Evolutionary conservation across 2,888 invertebrate species (phyloP), one percentile per base, ranked within the genome.

Genomic region (Pyrgus malvae): DNA sequence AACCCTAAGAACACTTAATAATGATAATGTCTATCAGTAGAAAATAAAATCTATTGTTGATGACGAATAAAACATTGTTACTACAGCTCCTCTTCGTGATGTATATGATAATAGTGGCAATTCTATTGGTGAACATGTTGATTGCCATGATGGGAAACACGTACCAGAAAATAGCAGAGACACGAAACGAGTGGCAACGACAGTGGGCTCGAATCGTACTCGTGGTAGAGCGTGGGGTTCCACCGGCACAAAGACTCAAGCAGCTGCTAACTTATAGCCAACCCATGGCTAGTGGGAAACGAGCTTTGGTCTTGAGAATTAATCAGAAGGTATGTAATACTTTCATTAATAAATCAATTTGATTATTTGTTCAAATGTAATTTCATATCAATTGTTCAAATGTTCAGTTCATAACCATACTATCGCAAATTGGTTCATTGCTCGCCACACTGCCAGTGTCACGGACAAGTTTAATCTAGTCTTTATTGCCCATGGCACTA

Each of bases 141-240:
- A 99, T 99, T 73, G 99, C 99, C 61, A 99, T 99, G 99, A 99
- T 99, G 99, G 99, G 99, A 0, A 99, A 99, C 82, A 99, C 99
- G 2, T 99, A 99, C 78, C 98, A 98, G 80, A 97, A 98, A 87
- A 98, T 99, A 66, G 98, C 98, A 0, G 98, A 98, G 84, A 98
- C 98, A 0, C 93, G 97, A 65, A 99, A 99, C 78, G 99, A 99
- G 82, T 99, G 99, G 98, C 98, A 99, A 82, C 90, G 99, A 73
- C 92, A 99, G 93, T 99, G 99, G 99, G 99, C 99, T 0, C 92
- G 99, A 64, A 99, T 99, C 59, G 99, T 99, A 25, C 89, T 99
- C 60, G 98, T 99, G 31, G 97, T 99, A 19, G 99, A 99, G 80
- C 91, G 99, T 79, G 98, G 98, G n/a, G 97, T 99, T 0, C 95